Evolutionary conservation across 2,113 vertebrate genomes (phyloP), one percentile per base, ranked within the genome.

Genomic region (Struthio camelus): DNA sequence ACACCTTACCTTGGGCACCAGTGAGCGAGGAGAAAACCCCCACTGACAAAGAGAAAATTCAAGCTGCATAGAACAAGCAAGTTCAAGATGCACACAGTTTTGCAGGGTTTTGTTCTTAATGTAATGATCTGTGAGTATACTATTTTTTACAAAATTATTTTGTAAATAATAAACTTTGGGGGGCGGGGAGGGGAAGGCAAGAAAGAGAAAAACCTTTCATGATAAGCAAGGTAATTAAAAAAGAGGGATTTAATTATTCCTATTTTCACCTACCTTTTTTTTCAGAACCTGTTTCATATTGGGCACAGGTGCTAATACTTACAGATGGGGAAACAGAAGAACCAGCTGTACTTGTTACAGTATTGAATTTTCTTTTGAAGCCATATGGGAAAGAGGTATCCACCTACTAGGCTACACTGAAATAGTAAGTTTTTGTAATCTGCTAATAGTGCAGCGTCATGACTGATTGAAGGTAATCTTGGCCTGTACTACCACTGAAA

Each of bases 231-330:
- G 11, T 11, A 46, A 71, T 89, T 76, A 65, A 8, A 72, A n/a
- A 38, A 53, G 73, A 89, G 70, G 5, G 3, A 3, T 4, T 27
- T 79, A 76, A 75, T 66, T 88, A 32, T 20, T 91, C n/a, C 27
- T 94, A 25, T 42, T 93, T 89, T 89, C 62, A 85, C 53, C 80
- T 81, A 82, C 38, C 80, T 80, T 25, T 54, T 34, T 34, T 71
- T 95, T 92, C 91, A 91, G 93, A 94, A 93, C n/a, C 28, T 85
- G 12, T 48, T 87, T 85, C 40, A 42, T 27, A 58, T 6, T 53
- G 46, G 73, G 64, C 62, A 84, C 56, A 67, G 44, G 44, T 62
- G 58, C 51, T 80, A 72, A 66, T 30, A 56, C 17, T 76, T 44
- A 67, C 36, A 80, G 27, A 64, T 0, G 64, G 61, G 11, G 12